Evolutionary conservation across 2,888 invertebrate species (phyloP).

Genomic region (Callosobruchus maculatus): DNA sequence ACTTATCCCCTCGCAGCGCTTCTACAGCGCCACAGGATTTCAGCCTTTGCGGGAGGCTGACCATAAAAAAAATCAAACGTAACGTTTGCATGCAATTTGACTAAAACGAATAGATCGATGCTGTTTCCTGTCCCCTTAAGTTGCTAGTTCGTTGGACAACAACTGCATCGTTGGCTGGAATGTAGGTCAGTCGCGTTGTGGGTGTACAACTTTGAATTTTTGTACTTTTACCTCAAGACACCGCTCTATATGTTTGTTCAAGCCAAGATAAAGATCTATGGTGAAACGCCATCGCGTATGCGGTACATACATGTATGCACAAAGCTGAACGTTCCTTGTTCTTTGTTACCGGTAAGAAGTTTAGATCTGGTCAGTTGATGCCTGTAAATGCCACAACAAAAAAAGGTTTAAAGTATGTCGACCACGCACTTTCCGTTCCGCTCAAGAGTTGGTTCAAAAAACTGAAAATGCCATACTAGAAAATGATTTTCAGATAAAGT

Average conservation of each 20-base stretch:
- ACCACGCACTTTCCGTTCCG: too few relatives aligned
- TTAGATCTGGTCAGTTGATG: not conserved
- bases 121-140: not conserved
- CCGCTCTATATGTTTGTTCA: not conserved
- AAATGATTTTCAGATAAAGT: too few relatives aligned
- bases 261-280: not conserved
- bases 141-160: not conserved
- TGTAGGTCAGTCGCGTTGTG: not conserved
- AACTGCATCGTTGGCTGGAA: not conserved
- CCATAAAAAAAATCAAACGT: too few relatives aligned
- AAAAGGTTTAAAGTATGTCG: too few relatives aligned
- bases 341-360: not conserved
- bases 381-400: not conserved
- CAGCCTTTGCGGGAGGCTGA: too few relatives aligned
- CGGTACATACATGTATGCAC: not conserved
- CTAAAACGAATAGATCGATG: not conserved
- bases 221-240: not conserved
- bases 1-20: too few relatives aligned
- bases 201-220: not conserved
- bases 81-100: too few relatives aligned
- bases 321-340: not conserved
- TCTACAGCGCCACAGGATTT: too few relatives aligned
- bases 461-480: too few relatives aligned
- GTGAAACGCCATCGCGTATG: not conserved
- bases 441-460: too few relatives aligned